These are phyloP conservation scores for Lanius ludovicianus DNA, from an alignment of 2,113 vertebrate species.

Conservation along the genomic window DNA sequence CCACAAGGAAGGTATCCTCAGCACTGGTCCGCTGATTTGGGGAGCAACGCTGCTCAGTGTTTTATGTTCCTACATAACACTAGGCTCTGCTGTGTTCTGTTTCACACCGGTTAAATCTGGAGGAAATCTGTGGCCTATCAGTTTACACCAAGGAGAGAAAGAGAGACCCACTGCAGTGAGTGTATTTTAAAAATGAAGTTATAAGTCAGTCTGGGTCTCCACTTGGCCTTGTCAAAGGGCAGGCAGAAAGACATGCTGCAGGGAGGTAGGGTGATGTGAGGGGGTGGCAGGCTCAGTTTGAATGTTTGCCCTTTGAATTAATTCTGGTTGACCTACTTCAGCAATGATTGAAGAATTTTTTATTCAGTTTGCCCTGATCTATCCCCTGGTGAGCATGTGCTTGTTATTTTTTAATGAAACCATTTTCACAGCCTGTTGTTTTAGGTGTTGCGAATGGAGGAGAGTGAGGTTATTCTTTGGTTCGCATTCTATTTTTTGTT, in stretches of 20 bases:
- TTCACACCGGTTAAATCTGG: background rate
- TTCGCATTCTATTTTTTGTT: constrained; percentile 30
- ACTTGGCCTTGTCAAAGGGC: constrained; percentile 54
- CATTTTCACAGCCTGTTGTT: constrained; percentile 75
- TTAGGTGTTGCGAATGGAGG: constrained; percentile 58
- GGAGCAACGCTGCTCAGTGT: fast-evolving
- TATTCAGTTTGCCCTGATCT: constrained; percentile 67
- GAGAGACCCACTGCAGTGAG: background rate
- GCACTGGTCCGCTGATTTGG: background rate
- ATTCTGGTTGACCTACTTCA: constrained; percentile 94
- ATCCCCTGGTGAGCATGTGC: constrained; percentile 68
- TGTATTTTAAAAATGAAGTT: constrained; percentile 21
- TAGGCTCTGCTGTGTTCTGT: background rate
- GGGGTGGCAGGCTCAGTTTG: constrained; percentile 47
- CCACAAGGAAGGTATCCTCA: background rate
- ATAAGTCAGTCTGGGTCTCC: constrained; percentile 8
- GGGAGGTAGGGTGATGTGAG: background rate
- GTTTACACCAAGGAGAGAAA: background rate
- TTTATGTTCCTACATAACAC: background rate
- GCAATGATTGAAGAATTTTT: constrained; percentile 80
- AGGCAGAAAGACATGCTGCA: background rate
- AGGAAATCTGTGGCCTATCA: background rate
- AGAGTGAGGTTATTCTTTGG: constrained; percentile 30
- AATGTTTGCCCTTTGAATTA: constrained; percentile 89
- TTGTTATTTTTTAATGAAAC: constrained; percentile 84